A percentile compares a stretch with the other conserved stretches of the same genome.
Conservation (phyloP, 2,888 invertebrate species). For the Melanchra persicariae region DNA sequence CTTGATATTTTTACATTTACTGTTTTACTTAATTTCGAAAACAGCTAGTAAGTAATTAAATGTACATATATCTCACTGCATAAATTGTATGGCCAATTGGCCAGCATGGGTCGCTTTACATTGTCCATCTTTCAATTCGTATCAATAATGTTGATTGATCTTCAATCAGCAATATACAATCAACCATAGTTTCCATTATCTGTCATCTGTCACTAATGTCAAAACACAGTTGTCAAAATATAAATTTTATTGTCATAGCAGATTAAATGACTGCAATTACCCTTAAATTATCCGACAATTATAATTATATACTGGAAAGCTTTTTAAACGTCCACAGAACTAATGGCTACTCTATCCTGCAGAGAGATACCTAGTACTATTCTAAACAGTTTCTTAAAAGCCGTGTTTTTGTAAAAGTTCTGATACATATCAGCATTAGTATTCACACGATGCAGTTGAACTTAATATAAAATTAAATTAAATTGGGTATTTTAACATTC, state of each 20-base stretch:
- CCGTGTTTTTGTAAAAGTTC: background rate
- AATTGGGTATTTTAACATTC: constrained; percentile 1
- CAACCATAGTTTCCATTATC: background rate
- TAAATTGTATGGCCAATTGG: background rate
- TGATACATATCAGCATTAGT: constrained; percentile 12
- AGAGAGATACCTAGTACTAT: no score
- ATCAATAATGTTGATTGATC: background rate
- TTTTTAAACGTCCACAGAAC: no score
- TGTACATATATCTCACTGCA: background rate
- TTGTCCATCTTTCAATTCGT: background rate
- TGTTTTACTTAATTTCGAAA: no score
- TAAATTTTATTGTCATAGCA: background rate
- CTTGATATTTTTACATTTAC: background rate
- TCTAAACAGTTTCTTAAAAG: no score
- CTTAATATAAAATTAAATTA: constrained; percentile 2
- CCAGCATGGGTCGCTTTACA: background rate
- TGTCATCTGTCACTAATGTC: background rate
- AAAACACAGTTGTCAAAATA: constrained; percentile 1
- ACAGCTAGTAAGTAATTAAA: no score
- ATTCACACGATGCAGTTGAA: background rate
- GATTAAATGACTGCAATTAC: background rate
- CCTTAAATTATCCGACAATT: no score
- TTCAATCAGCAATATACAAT: constrained; percentile 3
- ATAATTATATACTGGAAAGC: no score
- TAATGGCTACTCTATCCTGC: no score